These are phyloP conservation scores for Beris chalybata DNA, from an alignment of 2,888 invertebrate species.

Conservation along the genomic window DNA sequence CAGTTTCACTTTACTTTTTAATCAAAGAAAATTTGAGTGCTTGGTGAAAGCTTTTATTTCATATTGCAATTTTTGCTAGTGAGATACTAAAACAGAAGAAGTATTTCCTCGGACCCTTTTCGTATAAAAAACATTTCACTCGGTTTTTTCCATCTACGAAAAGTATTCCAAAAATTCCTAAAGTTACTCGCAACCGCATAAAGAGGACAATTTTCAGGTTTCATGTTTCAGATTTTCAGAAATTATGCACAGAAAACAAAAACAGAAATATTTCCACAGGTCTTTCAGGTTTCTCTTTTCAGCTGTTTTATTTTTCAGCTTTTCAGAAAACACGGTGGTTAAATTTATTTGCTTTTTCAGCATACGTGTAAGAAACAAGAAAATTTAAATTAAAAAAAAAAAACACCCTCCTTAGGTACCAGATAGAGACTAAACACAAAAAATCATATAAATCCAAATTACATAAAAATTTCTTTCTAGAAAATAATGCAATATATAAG, in stretches of 20 bases:
- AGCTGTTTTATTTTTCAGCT: conserved; percentile 40
- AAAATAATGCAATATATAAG: conserved; percentile 11
- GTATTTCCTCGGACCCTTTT: no score
- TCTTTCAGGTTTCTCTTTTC: conserved; percentile 38
- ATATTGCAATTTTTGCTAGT: no score
- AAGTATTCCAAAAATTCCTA: no score
- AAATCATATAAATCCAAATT: background rate
- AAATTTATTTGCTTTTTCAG: conserved; percentile 22
- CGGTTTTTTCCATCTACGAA: no score
- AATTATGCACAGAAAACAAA: conserved; percentile 8
- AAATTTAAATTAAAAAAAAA: conserved; percentile 1
- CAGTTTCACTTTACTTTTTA: no score
- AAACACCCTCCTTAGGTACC: background rate
- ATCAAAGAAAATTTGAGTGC: no score
- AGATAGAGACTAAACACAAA: background rate
- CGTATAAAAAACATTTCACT: no score
- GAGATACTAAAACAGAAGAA: no score
- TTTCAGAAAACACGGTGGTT: conserved; percentile 9
- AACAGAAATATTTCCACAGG: conserved; percentile 19
- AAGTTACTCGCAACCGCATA: background rate
- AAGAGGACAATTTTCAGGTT: conserved; percentile 29
- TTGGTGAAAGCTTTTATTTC: no score
- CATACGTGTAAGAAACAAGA: conserved; percentile 4
- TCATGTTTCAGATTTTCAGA: conserved; percentile 33
- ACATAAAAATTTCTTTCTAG: conserved; percentile 10